Evolutionary conservation across 2,797 vertebrate genomes (phyloP).

Genomic region (Acanthornis magna): DNA sequence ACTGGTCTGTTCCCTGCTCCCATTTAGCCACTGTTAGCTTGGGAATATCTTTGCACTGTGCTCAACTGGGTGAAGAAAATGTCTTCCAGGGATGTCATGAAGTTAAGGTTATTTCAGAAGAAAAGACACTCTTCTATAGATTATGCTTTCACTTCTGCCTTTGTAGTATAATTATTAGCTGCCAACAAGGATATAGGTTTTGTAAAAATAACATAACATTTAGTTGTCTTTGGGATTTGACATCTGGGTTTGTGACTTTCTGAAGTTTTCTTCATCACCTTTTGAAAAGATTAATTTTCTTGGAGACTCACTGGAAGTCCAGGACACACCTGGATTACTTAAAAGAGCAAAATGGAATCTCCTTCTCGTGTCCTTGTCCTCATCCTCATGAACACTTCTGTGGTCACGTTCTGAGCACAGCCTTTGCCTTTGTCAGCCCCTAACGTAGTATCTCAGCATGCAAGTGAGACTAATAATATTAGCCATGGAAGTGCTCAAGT

Average conservation of each 20-base stretch:
- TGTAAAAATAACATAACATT: background rate
- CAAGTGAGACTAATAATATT: background rate
- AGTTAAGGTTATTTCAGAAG: background rate
- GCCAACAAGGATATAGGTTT: background rate
- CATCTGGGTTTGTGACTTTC: background rate
- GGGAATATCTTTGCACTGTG: background rate
- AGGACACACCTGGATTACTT: background rate
- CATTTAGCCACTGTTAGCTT: background rate
- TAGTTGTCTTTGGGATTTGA: background rate
- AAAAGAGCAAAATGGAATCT: background rate
- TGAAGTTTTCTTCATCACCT: background rate
- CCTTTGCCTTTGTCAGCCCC: background rate
- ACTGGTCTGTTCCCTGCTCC: background rate
- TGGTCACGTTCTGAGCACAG: background rate
- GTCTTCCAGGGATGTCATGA: background rate
- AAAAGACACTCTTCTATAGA: background rate
- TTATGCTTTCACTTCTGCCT: background rate
- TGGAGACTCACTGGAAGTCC: background rate
- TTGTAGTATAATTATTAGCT: background rate
- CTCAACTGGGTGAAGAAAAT: background rate
- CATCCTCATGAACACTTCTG: background rate
- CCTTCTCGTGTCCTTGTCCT: background rate
- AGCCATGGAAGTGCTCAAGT: background rate
- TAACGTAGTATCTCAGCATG: background rate
- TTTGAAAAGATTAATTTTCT: background rate